phyloP scores from a whole-genome alignment of 2,888 invertebrate species.

The Mamestra brassicae region DNA sequence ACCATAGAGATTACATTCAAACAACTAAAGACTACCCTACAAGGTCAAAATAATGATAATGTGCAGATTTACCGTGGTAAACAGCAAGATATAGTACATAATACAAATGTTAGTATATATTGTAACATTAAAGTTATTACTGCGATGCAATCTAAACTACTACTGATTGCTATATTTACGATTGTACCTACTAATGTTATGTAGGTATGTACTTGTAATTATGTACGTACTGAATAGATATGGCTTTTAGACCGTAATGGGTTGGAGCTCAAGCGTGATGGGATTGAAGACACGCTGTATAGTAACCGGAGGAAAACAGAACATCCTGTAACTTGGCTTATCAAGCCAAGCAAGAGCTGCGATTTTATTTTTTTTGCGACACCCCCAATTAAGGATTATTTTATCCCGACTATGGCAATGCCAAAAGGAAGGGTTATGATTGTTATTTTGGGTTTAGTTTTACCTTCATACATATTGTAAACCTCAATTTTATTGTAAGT shows the following conservation, averaged over 20 bases:
- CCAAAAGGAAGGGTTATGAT: too few species aligned
- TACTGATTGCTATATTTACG: conserved; percentile 68
- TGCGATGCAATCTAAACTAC: conserved; percentile 75
- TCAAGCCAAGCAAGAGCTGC: background rate
- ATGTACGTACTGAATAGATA: conserved; percentile 58
- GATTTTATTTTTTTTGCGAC: too few species aligned
- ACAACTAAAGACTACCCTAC: conserved; percentile 23
- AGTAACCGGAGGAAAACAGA: conserved; percentile 6
- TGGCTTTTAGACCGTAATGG: conserved; percentile 62
- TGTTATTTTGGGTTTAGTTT: background rate
- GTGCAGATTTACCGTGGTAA: conserved; percentile 54
- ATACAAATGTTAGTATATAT: conserved; percentile 63
- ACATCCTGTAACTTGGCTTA: background rate
- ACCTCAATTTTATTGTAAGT: background rate
- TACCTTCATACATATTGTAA: background rate
- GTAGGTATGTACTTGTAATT: conserved; percentile 58
- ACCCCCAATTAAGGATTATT: too few species aligned
- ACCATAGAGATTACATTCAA: conserved; percentile 37
- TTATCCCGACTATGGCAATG: too few species aligned
- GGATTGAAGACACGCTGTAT: conserved; percentile 42
- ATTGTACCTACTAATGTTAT: conserved; percentile 62
- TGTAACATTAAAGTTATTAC: conserved; percentile 75
- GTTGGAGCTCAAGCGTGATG: conserved; percentile 29
- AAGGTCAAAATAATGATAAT: conserved; percentile 63
- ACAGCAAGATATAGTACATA: conserved; percentile 60